These are phyloP conservation scores for Tragelaphus imberbis DNA, from an alignment of 2,113 vertebrate species.

Conservation along the genomic window DNA sequence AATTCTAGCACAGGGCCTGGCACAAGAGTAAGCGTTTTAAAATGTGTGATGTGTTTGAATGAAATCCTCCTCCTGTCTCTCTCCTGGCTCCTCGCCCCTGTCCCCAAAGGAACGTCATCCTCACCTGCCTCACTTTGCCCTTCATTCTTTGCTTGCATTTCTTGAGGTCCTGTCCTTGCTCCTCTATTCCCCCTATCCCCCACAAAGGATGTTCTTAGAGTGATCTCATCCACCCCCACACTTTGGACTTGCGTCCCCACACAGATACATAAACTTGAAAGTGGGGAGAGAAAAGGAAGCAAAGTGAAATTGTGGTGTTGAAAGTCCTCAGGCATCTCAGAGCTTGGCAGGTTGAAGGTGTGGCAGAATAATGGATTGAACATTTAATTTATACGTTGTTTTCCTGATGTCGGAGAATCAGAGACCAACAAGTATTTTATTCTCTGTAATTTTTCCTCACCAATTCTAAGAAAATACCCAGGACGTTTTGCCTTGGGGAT, in stretches of 20 bases:
- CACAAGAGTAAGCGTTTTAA: not conserved
- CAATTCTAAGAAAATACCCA: not conserved
- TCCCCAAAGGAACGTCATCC: not conserved
- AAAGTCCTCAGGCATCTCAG: constrained; percentile 34
- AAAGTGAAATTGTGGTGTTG: not conserved
- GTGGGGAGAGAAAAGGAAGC: not conserved
- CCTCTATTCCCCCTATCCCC: not conserved
- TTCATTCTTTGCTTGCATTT: not conserved
- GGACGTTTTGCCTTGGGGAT: not conserved
- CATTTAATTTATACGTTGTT: constrained; percentile 57
- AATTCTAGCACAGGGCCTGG: not conserved
- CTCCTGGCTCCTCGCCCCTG: not conserved
- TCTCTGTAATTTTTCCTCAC: not conserved
- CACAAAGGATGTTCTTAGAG: not conserved
- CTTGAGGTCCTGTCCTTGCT: not conserved
- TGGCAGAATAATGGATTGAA: constrained; percentile 45
- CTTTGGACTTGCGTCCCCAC: constrained; percentile 2
- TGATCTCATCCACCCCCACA: constrained; percentile 23
- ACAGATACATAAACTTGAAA: not conserved
- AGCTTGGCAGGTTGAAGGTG: constrained; percentile 43
- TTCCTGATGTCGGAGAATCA: constrained; percentile 9
- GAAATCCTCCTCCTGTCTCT: not conserved
- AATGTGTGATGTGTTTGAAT: not conserved
- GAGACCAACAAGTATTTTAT: constrained; percentile 9
- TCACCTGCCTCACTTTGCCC: not conserved